Conservation (phyloP, 2,797 vertebrate genomes). For the Leptatherina wallacei region DNA sequence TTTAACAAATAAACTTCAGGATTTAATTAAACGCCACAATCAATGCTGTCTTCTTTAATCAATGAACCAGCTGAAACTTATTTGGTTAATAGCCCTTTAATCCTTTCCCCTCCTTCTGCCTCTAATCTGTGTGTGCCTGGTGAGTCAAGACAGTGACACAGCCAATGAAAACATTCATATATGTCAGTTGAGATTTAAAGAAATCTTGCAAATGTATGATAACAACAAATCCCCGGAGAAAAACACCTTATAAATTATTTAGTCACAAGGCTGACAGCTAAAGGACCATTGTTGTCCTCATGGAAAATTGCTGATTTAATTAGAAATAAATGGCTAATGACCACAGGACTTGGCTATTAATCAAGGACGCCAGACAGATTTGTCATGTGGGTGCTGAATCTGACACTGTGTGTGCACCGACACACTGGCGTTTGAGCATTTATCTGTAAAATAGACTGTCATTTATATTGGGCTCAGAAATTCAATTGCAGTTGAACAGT, state of each 20-base stretch:
- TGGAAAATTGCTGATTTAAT: constrained; percentile 1
- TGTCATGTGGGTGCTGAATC: constrained; percentile 14
- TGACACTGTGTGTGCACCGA: background rate
- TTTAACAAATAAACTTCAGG: background rate
- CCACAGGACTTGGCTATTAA: background rate
- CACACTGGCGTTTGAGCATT: background rate
- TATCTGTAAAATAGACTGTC: constrained; percentile 2
- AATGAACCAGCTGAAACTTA: background rate
- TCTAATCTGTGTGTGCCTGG: background rate
- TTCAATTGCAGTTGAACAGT: constrained; percentile 2
- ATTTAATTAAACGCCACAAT: constrained; percentile 2
- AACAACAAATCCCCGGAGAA: background rate
- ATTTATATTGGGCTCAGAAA: constrained; percentile 21
- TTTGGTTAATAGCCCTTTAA: background rate
- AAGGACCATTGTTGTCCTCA: background rate
- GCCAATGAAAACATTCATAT: background rate
- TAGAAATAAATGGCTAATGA: constrained; percentile 3
- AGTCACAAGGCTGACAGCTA: background rate
- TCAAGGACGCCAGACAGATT: background rate
- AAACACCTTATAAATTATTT: background rate
- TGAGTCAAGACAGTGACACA: background rate
- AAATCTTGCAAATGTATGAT: background rate
- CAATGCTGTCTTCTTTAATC: background rate
- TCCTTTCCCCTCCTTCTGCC: background rate
- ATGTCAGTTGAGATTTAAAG: background rate